Evolutionary conservation across 2,113 vertebrate species (phyloP).

Genomic region (Eulacestoma nigropectus): DNA sequence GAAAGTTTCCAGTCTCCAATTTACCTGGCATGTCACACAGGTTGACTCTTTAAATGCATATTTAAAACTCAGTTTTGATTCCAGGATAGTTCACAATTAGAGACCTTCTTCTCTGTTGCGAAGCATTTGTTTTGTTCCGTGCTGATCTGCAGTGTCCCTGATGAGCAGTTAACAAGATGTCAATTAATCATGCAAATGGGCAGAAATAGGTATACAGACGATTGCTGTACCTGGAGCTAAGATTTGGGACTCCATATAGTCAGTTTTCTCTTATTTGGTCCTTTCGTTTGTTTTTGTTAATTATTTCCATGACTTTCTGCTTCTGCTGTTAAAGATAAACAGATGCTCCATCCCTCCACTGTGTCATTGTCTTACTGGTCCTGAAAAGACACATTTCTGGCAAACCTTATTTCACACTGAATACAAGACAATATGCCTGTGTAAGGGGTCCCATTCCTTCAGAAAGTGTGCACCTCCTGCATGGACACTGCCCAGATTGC

Average conservation of each 20-base stretch:
- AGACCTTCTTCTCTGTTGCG: not conserved
- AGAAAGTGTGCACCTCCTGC: not conserved
- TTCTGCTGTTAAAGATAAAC: not conserved
- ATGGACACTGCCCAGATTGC: too few relatives aligned
- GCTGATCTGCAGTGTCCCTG: conserved; percentile 5
- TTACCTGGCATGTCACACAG: not conserved
- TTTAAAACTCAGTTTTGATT: not conserved
- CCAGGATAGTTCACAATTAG: not conserved
- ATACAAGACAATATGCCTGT: accelerated
- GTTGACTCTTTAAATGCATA: not conserved
- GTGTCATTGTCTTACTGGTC: not conserved
- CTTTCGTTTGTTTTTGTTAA: not conserved
- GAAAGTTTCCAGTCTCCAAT: not conserved
- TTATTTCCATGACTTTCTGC: not conserved
- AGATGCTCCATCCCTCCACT: not conserved
- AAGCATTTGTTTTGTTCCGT: not conserved
- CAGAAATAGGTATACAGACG: not conserved
- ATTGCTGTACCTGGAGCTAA: conserved; percentile 26
- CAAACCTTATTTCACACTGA: not conserved
- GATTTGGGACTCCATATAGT: not conserved
- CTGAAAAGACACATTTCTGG: not conserved
- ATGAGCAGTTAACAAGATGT: conserved; percentile 34
- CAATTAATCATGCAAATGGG: conserved; percentile 62
- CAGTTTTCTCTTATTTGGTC: not conserved
- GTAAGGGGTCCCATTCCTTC: not conserved